phyloP scores from a whole-genome alignment of 92 coral and sea anemone genomes.

The Epizoanthus ramosus region DNA sequence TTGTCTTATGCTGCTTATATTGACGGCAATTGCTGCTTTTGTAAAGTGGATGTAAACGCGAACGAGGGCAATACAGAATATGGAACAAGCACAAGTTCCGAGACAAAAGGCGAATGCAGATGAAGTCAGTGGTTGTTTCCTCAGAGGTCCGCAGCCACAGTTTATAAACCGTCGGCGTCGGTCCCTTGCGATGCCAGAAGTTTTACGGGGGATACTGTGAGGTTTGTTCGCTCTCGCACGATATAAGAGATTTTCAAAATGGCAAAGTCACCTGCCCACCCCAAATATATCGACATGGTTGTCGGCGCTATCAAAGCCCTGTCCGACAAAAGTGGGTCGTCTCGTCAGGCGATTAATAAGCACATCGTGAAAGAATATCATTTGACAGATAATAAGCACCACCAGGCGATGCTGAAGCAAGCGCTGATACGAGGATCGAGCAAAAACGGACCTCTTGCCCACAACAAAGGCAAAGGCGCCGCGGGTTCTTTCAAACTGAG shows the following conservation, averaged over 20 bases:
- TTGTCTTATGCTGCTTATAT: neutral
- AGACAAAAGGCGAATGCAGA: neutral
- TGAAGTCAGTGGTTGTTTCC: conserved; percentile 53
- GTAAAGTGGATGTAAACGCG: neutral
- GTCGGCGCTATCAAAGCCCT: conserved; percentile 65
- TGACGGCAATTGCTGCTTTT: neutral
- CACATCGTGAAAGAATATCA: conserved; percentile 76
- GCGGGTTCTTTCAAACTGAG: conserved; percentile 86
- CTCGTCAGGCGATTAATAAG: conserved; percentile 88
- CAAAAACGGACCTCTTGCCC: conserved; percentile 68
- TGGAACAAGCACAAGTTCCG: conserved; percentile 57
- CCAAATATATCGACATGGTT: conserved; percentile 82
- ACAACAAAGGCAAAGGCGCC: conserved; percentile 86
- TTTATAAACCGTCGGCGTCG: conserved; percentile 44
- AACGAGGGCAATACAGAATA: conserved; percentile 24
- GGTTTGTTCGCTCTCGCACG: neutral
- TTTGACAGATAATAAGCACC: conserved; percentile 78
- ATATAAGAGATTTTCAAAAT: conserved; percentile 4
- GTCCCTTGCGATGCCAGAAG: neutral
- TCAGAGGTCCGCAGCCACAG: conserved; percentile 76
- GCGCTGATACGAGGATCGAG: conserved; percentile 78
- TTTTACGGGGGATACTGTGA: conserved; percentile 2
- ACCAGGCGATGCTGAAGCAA: conserved; percentile 75
- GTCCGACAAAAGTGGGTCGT: conserved; percentile 76
- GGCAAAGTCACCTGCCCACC: conserved; percentile 61